Evolutionary conservation across 2,888 invertebrate species (phyloP).

Genomic region (Muscina levida): DNA sequence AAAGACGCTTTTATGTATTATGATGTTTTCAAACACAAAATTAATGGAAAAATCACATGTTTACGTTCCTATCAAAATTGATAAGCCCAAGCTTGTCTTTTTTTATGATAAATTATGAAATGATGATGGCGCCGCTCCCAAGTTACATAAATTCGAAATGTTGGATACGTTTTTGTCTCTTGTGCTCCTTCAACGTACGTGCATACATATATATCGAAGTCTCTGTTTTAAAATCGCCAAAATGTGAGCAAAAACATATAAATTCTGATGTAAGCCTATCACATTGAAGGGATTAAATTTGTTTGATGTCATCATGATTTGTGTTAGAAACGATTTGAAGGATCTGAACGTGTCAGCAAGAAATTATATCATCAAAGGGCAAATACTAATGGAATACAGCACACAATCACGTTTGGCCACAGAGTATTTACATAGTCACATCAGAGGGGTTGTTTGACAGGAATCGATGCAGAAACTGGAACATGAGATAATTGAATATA

Average conservation of each 20-base stretch:
- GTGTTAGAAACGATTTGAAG: neutral
- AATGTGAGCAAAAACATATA: neutral
- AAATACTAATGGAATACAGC: no score
- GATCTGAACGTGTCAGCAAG: neutral
- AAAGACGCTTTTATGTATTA: constrained; percentile 8
- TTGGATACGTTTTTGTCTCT: neutral
- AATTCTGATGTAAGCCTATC: neutral
- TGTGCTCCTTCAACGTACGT: no score
- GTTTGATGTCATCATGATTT: neutral
- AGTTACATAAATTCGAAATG: neutral
- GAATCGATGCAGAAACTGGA: no score
- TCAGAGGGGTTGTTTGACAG: no score
- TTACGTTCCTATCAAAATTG: constrained; percentile 46
- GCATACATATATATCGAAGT: neutral
- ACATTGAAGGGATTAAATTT: neutral
- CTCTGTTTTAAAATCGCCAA: constrained; percentile 2
- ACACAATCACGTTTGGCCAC: no score
- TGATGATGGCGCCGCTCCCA: constrained; percentile 10
- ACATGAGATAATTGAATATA: no score
- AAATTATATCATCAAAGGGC: neutral
- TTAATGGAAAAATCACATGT: constrained; percentile 51
- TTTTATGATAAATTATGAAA: constrained; percentile 52
- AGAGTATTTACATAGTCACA: no score
- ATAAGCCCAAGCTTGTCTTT: constrained; percentile 37
- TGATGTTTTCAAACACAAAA: constrained; percentile 34